phyloP scores from a whole-genome alignment of 2,113 vertebrate species.

The Geothlypis trichas region DNA sequence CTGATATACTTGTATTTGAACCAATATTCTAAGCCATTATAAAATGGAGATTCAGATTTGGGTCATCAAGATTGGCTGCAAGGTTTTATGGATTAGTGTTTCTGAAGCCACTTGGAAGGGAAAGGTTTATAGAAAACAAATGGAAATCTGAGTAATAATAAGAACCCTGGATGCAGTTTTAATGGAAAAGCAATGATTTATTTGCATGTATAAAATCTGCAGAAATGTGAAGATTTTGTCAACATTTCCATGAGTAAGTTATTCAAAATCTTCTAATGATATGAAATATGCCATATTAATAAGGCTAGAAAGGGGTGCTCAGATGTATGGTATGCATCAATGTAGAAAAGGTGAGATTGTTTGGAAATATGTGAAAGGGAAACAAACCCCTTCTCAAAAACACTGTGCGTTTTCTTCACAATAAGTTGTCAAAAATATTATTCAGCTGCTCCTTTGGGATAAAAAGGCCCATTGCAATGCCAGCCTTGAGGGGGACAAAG shows the following conservation, averaged over 20 bases:
- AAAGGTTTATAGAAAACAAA: conserved; percentile 9
- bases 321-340: neutral
- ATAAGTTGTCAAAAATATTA: neutral
- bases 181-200: neutral
- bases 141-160: neutral
- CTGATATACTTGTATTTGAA: neutral
- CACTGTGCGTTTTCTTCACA: neutral
- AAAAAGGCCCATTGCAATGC: neutral
- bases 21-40: neutral
- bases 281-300: neutral
- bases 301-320: neutral
- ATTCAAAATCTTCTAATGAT: neutral
- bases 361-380: neutral
- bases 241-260: neutral
- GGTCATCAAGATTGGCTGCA: neutral
- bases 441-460: neutral
- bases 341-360: neutral
- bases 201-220: conserved; percentile 1
- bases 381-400: neutral
- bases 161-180: neutral
- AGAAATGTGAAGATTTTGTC: conserved; percentile 2
- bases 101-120: neutral
- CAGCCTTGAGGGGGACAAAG: neutral
- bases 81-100: neutral
- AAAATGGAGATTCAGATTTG: conserved; percentile 11